A percentile compares a stretch with the other conserved stretches of the same genome.
These are phyloP conservation scores for Pocillopora verrucosa DNA, from an alignment of 64 coral and sea anemone genomes.

Conservation along the genomic window DNA sequence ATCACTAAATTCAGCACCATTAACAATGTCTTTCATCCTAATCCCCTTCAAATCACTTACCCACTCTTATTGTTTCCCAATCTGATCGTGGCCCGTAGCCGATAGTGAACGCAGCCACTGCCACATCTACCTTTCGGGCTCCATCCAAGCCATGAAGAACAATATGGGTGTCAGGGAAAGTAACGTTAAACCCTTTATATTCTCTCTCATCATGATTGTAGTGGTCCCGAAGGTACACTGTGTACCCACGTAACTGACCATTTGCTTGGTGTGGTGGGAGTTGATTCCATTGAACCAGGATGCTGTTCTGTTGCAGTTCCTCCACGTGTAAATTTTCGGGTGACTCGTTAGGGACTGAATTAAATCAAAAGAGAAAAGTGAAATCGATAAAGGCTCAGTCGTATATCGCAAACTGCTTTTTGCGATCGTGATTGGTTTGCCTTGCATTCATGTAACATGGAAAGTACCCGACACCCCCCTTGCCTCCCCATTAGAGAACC, in stretches of 20 bases:
- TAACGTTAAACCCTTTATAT: background rate
- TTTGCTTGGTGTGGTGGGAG: background rate
- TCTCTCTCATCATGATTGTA: background rate
- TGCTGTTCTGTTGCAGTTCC: background rate
- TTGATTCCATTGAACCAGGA: background rate
- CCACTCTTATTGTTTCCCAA: background rate
- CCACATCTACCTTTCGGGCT: background rate
- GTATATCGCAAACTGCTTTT: too few relatives aligned
- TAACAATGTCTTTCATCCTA: too few relatives aligned
- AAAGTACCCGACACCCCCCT: too few relatives aligned
- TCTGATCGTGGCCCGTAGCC: background rate
- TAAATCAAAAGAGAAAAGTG: background rate
- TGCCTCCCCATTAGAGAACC: too few relatives aligned
- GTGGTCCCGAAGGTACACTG: background rate
- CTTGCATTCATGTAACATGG: too few relatives aligned
- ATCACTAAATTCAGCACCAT: too few relatives aligned
- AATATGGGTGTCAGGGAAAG: background rate
- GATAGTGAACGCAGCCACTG: background rate
- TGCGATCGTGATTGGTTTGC: too few relatives aligned
- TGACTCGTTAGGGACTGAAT: background rate
- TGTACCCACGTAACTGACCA: background rate
- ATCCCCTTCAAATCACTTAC: background rate
- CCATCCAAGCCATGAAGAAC: background rate
- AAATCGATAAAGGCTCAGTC: too few relatives aligned
- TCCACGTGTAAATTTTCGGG: background rate